These are phyloP conservation scores for Trachops cirrhosus DNA, from an alignment of 2,797 vertebrate genomes.

Conservation along the genomic window DNA sequence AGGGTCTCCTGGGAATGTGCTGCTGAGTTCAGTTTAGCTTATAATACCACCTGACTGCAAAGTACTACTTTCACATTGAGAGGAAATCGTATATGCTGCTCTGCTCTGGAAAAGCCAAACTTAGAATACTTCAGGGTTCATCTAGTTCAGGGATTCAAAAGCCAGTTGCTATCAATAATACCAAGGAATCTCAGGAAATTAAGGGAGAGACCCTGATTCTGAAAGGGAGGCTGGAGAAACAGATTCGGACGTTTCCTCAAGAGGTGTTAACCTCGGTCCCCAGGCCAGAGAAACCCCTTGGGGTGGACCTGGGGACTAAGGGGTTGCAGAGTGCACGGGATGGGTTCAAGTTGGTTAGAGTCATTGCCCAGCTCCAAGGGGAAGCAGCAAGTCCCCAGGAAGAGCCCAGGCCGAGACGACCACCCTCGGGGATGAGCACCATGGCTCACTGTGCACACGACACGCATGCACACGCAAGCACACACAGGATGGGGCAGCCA, in stretches of 20 bases:
- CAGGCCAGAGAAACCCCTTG: not conserved
- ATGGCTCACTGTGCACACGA: not conserved
- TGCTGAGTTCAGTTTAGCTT: not conserved
- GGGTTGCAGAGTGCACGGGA: not conserved
- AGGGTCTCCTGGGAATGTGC: not conserved
- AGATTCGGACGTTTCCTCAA: not conserved
- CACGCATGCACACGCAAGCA: fast-evolving
- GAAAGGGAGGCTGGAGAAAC: not conserved
- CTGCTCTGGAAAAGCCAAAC: not conserved
- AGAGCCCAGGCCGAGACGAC: not conserved
- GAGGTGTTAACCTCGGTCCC: not conserved
- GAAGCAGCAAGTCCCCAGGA: not conserved
- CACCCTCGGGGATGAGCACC: not conserved
- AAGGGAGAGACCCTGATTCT: not conserved
- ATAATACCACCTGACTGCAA: not conserved
- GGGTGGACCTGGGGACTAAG: fast-evolving
- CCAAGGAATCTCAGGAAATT: not conserved
- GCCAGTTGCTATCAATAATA: not conserved
- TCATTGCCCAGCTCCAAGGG: not conserved
- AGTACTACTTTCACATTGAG: not conserved
- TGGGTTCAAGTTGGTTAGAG: not conserved
- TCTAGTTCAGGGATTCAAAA: not conserved
- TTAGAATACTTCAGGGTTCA: not conserved
- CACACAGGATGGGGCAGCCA: not conserved
- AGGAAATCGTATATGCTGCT: not conserved